Conservation (phyloP, 2,888 invertebrate species). For the Drosophila colorata region DNA sequence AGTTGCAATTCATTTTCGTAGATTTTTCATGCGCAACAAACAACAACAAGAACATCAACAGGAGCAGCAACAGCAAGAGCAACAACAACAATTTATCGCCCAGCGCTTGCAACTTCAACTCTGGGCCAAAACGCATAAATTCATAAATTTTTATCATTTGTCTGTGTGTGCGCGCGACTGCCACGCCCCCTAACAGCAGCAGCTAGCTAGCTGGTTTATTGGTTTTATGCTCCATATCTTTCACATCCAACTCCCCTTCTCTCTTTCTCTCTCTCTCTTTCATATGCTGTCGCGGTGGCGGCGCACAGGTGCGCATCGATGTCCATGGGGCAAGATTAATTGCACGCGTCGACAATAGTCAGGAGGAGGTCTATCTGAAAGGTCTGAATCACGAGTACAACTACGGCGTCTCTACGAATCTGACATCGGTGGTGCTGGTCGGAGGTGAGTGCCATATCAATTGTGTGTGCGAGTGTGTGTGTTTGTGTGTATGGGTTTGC, state of each 20-base stretch:
- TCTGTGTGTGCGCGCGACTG: constrained; percentile 46
- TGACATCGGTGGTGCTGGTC: constrained; percentile 94
- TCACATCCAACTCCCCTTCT: constrained; percentile 28
- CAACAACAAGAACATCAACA: constrained; percentile 27
- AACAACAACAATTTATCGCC: constrained; percentile 73
- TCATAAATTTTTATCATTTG: constrained; percentile 81
- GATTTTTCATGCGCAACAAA: constrained; percentile 72
- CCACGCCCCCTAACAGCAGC: constrained; percentile 43
- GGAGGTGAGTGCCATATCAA: constrained; percentile 89
- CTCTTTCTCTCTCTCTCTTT: constrained; percentile 8
- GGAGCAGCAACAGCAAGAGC: constrained; percentile 8
- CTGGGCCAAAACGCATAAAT: constrained; percentile 77
- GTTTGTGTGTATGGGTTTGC: not conserved
- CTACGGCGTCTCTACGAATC: constrained; percentile 94
- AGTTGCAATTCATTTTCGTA: constrained; percentile 79
- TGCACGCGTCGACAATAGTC: constrained; percentile 93
- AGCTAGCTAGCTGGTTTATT: constrained; percentile 71
- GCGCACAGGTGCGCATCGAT: constrained; percentile 90
- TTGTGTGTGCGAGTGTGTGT: constrained; percentile 37
- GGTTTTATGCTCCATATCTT: constrained; percentile 70
- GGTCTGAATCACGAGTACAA: constrained; percentile 93
- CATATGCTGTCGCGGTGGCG: constrained; percentile 24
- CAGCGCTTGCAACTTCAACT: constrained; percentile 75
- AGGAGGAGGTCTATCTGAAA: constrained; percentile 92
- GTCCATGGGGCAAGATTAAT: constrained; percentile 93